Base-by-base conservation (phyloP, 2,888 invertebrate species). In the Caenorhabditis doughertyi region DNA sequence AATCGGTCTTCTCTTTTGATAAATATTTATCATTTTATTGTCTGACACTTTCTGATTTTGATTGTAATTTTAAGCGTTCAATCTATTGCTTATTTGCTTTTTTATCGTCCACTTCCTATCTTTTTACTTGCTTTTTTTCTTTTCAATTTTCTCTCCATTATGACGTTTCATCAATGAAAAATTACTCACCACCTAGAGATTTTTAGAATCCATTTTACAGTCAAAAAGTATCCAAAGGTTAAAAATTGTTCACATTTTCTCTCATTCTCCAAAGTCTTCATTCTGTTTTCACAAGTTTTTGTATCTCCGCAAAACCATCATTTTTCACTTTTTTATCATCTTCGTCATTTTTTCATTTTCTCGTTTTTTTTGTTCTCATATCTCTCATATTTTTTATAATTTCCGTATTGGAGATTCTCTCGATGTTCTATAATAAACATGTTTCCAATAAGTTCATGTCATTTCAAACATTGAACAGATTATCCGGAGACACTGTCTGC, bases 21-120 rank as follows among this genome's bases (percentile, higher is more conserved):
- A 73, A 73, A 74, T 23, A 62, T 51, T 70, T 67, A 67, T 47
- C 71, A 32, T 47, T 56, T 71, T 58, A 60, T 71, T 29, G 29
- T 47, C 18, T 62, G 0, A 49, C 25, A 13, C 3, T 65, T 25
- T 53, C 32, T 16, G 39, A 47, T 44, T 29, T 39, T 23, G 35
- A 49, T 55, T 23, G n/a, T 42, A 27, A n/a, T 51, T 53, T 32
- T 29, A 55, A 73, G 64, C 55, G 73, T 73, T 73, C 73, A 73
- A 11, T 39, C 39, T 39, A 5, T 44, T 73, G 25, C 18, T 62
- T 62, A 51, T 73, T 73, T 64, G 64, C 3, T 42, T 47, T 47
- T 47, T 35, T 56, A 56, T 39, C 56, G 53, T 44, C 44, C 60
- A 53, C 29, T 51, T 51, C 39, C 32, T 7, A 13, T 53, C 32